Conservation (phyloP, 2,113 vertebrate species). For the Hippocampus abdominalis region DNA sequence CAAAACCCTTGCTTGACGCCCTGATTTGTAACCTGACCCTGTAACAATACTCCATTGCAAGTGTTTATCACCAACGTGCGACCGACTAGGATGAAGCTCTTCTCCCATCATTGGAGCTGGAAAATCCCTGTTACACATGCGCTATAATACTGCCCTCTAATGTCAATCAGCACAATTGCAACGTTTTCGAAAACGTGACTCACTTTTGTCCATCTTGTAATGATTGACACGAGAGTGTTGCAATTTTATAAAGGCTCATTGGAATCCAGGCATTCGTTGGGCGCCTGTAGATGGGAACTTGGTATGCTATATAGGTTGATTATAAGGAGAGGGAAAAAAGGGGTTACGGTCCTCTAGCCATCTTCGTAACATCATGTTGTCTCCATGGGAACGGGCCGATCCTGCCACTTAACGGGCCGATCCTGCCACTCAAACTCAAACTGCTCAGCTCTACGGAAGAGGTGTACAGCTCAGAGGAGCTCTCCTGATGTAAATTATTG, state of each 20-base stretch:
- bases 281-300: constrained; percentile 19
- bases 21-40: too few relatives aligned
- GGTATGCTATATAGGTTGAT: constrained; percentile 17
- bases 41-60: too few relatives aligned
- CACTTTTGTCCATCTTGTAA: neutral
- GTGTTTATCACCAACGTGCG: too few relatives aligned
- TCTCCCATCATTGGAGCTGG: neutral
- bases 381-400: constrained; percentile 32
- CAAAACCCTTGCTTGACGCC: too few relatives aligned
- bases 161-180: neutral
- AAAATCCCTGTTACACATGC: neutral
- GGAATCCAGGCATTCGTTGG: constrained; percentile 24
- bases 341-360: too few relatives aligned
- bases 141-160: neutral
- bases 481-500: constrained; percentile 52
- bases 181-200: neutral
- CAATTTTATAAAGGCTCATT: constrained; percentile 22
- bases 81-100: too few relatives aligned
- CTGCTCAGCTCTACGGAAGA: constrained; percentile 2
- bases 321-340: neutral
- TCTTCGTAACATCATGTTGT: constrained; percentile 24
- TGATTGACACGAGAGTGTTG: constrained; percentile 35
- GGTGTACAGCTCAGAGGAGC: neutral
- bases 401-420: neutral
- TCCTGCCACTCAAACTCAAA: constrained; percentile 54